phyloP scores from a whole-genome alignment of 2,113 vertebrate species.

The Rhea pennata region DNA sequence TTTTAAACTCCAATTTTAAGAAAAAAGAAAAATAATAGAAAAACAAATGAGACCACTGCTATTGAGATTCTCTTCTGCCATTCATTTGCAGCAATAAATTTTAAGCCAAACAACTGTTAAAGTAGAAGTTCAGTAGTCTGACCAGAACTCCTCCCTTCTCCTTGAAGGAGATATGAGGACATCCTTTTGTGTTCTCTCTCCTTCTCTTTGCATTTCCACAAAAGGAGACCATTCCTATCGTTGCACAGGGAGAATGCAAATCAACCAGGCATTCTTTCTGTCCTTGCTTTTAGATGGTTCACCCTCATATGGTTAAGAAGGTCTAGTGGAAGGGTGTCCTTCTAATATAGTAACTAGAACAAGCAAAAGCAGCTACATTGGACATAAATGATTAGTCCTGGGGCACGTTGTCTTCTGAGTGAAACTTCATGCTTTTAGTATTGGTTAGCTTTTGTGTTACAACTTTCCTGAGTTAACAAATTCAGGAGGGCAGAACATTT shows the following conservation, averaged over 20 bases:
- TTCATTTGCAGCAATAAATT: neutral
- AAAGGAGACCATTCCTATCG: neutral
- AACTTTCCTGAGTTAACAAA: neutral
- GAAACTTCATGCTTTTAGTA: neutral
- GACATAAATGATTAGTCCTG: neutral
- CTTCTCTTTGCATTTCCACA: neutral
- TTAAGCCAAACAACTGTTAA: neutral
- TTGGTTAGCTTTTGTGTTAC: neutral
- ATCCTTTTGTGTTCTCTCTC: neutral
- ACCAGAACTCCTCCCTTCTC: neutral
- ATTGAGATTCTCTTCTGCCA: neutral
- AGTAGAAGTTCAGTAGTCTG: neutral
- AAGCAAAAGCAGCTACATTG: neutral
- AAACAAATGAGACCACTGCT: neutral
- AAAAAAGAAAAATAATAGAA: neutral
- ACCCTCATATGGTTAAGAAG: neutral
- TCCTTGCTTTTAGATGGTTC: neutral
- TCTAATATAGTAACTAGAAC: neutral
- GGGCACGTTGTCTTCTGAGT: neutral
- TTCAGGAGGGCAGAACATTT: fast-evolving
- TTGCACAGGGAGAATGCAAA: neutral
- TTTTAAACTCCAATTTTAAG: neutral
- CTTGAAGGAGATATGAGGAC: neutral
- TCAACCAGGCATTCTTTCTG: neutral
- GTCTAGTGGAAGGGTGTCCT: neutral